These are phyloP conservation scores for Pissodes strobi DNA, from an alignment of 1,140 invertebrate species.

Conservation along the genomic window DNA sequence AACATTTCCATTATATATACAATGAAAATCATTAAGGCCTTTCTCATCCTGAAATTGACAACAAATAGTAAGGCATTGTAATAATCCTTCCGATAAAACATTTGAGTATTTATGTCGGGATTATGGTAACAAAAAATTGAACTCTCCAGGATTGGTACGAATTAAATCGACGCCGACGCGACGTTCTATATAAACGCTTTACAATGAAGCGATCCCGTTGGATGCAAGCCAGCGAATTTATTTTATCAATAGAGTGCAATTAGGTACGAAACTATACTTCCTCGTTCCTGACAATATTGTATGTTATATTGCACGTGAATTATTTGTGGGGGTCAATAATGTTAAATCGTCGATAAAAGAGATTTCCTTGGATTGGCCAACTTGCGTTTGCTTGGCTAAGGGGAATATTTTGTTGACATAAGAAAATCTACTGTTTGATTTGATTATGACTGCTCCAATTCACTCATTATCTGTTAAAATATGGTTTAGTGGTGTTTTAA, in stretches of 20 bases:
- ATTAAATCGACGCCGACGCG: conserved; percentile 24
- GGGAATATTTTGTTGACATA: conserved; percentile 8
- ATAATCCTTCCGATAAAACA: conserved; percentile 10
- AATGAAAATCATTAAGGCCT: background rate
- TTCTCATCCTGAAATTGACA: conserved; percentile 12
- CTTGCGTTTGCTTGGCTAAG: conserved; percentile 8
- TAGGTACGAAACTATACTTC: conserved; percentile 41
- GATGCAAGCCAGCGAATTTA: conserved; percentile 30
- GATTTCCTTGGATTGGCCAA: conserved; percentile 19
- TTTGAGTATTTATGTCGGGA: background rate
- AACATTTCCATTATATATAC: background rate
- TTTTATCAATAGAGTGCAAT: conserved; percentile 37
- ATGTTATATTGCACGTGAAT: conserved; percentile 43
- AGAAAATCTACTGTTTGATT: conserved; percentile 7
- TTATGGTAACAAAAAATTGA: conserved; percentile 12
- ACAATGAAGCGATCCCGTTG: conserved; percentile 24
- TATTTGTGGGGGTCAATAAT: conserved; percentile 15
- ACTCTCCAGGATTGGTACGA: background rate
- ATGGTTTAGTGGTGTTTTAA: no score
- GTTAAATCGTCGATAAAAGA: conserved; percentile 17
- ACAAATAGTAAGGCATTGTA: background rate
- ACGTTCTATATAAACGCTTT: conserved; percentile 25
- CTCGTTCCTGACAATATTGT: conserved; percentile 53
- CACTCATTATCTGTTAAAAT: conserved; percentile 22
- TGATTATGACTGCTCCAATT: background rate